phyloP scores from a whole-genome alignment of 2,888 invertebrate species.

The Phasia obesa region DNA sequence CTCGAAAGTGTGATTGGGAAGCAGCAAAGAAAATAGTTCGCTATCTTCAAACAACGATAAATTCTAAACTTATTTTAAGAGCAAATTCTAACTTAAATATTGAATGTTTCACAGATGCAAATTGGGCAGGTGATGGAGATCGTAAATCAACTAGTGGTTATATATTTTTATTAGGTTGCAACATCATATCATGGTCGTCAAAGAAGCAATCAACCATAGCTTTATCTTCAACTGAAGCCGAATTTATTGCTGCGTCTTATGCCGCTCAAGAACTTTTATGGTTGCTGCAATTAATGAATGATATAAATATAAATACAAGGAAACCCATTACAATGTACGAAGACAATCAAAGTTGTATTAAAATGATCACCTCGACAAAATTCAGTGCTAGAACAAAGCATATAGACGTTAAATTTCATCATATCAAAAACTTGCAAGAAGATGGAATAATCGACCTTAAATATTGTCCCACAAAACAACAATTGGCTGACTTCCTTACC shows the following conservation, averaged over 20 bases:
- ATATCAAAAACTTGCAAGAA: no score
- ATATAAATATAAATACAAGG: neutral
- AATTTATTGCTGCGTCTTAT: constrained; percentile 5
- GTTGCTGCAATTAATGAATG: neutral
- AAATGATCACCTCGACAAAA: no score
- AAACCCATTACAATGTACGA: constrained; percentile 9
- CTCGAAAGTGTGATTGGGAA: constrained; percentile 27
- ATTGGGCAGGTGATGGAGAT: neutral
- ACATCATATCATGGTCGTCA: neutral
- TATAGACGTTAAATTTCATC: no score
- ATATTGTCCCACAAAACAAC: no score
- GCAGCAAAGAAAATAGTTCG: constrained; percentile 15
- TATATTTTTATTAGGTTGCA: neutral
- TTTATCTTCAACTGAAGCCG: constrained; percentile 5
- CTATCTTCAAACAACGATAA: constrained; percentile 4
- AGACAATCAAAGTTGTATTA: neutral
- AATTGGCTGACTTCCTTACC: no score
- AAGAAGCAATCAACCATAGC: constrained; percentile 1
- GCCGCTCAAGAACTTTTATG: constrained; percentile 2
- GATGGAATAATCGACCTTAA: no score
- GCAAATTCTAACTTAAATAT: neutral
- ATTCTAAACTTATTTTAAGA: neutral
- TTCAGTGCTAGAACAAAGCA: no score
- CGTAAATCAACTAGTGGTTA: neutral
- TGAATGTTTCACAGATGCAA: constrained; percentile 4